Evolutionary conservation across 2,113 vertebrate genomes (phyloP).

Genomic region (Ciconia maguari): DNA sequence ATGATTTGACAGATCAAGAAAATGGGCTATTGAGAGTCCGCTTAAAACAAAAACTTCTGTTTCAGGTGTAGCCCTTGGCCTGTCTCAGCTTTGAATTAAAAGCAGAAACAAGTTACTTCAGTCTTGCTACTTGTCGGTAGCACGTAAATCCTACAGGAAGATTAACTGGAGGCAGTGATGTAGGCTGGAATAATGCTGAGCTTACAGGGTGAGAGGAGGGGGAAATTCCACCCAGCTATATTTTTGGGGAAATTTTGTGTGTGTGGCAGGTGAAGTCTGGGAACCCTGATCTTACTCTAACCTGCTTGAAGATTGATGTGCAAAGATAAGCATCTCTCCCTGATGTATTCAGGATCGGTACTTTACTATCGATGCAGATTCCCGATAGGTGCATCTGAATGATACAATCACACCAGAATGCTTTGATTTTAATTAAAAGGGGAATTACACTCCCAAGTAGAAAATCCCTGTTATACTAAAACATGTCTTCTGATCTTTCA

Average conservation of each 20-base stretch:
- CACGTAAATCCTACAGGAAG: background rate
- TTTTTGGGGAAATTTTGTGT: background rate
- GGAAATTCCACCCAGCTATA: background rate
- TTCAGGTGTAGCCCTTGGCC: background rate
- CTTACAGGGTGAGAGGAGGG: background rate
- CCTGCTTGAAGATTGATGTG: background rate
- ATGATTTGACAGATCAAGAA: background rate
- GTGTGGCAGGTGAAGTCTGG: background rate
- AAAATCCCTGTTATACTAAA: background rate
- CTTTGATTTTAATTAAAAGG: slow-evolving; percentile 54
- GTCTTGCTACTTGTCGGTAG: background rate
- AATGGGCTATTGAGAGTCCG: background rate
- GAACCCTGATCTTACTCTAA: background rate
- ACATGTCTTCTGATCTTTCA: background rate
- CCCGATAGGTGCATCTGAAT: background rate
- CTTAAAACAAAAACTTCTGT: background rate
- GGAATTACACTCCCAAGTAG: slow-evolving; percentile 8
- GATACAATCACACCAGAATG: slow-evolving; percentile 4
- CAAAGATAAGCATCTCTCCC: slow-evolving; percentile 14
- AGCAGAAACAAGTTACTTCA: background rate
- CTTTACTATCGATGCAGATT: background rate
- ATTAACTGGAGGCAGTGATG: background rate
- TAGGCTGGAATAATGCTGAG: background rate
- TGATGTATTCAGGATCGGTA: background rate
- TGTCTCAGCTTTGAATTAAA: background rate